Evolutionary conservation across 2,888 invertebrate species (phyloP).

Genomic region (Sisyra terminalis): DNA sequence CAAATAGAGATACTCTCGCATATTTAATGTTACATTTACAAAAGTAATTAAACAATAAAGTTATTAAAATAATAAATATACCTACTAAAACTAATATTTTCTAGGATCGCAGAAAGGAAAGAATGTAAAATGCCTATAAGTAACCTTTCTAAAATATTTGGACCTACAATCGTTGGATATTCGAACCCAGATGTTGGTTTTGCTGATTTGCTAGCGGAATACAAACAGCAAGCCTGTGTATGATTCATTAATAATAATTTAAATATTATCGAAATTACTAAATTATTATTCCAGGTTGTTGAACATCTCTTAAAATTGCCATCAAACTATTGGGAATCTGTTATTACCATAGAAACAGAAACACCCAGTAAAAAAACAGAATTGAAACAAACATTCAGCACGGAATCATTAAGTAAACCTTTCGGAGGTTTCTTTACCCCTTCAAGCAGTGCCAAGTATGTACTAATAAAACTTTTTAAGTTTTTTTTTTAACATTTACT

Average conservation of each 20-base stretch:
- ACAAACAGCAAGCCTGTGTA: slow-evolving; percentile 18
- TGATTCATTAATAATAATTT: background rate
- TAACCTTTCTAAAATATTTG: slow-evolving; percentile 84
- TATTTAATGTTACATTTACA: slow-evolving; percentile 84
- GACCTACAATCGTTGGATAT: slow-evolving; percentile 86
- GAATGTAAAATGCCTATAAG: slow-evolving; percentile 84
- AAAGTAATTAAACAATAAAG: slow-evolving; percentile 25
- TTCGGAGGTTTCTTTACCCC: background rate
- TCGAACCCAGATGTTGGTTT: slow-evolving; percentile 56
- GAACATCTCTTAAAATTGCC: slow-evolving; percentile 52
- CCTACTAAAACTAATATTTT: slow-evolving; percentile 15
- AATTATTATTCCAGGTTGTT: slow-evolving; percentile 53
- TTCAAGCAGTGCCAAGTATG: background rate
- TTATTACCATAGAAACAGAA: slow-evolving; percentile 34
- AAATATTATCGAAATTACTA: too few species aligned
- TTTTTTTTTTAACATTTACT: too few species aligned
- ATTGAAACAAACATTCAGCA: slow-evolving; percentile 26
- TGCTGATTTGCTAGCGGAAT: slow-evolving; percentile 58
- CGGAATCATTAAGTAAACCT: slow-evolving; percentile 19
- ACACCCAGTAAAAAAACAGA: slow-evolving; percentile 12
- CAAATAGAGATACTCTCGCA: slow-evolving; percentile 90
- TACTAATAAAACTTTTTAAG: too few species aligned
- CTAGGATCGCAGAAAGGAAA: slow-evolving; percentile 61
- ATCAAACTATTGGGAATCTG: slow-evolving; percentile 58
- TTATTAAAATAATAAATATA: slow-evolving; percentile 7